Base-by-base conservation (phyloP, 2,113 vertebrate species). In the Calyptommatus sinebrachiatus region DNA sequence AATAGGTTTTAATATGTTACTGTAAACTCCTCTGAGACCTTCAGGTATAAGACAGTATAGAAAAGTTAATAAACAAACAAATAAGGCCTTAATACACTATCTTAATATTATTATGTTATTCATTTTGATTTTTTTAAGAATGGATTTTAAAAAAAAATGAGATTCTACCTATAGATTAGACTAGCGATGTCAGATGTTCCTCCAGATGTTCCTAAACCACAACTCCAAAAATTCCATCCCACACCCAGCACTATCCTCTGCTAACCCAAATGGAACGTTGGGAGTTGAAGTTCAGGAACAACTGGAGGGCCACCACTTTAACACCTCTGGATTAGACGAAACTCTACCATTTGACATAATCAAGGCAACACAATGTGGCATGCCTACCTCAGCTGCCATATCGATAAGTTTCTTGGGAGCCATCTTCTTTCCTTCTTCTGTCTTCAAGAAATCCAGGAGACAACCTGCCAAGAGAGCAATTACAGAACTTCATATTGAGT, bases 331-430 rank as follows among this genome's bases (percentile, higher is more conserved):
- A 7, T n/a, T 73, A 2, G 21, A 31, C 21, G 24, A 53, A 10
- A 31, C 24, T 8, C 41, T 67, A 80, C 1, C 0, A 65, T 9
- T n/a, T 77, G 1, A 5, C 1, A 63, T 5, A 3, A 31, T 11
- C 1, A 1, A 65, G 70, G 79, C 29, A 48, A 66, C 12, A 10
- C 53, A 57, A 22, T 0, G 0, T 6, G 7, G 24, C 2, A 75
- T 76, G 92, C 96, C 71, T 53, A 99, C 98, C 97, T 99, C 98
- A 70, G 97, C 97, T 3, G 97, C 93, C 95, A 99, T 98, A 85
- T 99, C 98, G 3, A 99, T 99, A 86, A 99, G 94, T 83, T 98
- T 98, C 0, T 94, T 91, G 22, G 98, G 88, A 28, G 90, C 92
- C 45, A 98, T 78, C 0, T 88, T 93, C 79, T 81, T 90, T 8